phyloP scores from a whole-genome alignment of 2,113 vertebrate genomes.

The Chamaea fasciata region DNA sequence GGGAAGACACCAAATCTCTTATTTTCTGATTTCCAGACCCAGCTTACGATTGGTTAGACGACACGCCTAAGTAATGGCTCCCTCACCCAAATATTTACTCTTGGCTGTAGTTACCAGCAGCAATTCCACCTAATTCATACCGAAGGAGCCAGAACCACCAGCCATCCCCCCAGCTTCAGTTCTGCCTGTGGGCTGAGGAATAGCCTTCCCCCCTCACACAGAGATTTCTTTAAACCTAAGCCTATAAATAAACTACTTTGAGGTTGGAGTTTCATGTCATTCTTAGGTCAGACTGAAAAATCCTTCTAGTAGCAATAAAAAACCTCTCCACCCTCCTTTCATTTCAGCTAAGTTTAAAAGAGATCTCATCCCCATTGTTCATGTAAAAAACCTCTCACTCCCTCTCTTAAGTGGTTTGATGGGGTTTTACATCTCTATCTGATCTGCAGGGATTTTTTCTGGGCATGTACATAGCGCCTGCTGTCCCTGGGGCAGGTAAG shows the following conservation, averaged over 20 bases:
- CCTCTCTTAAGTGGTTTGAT: not conserved
- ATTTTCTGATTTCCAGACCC: not conserved
- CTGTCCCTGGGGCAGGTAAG: not conserved
- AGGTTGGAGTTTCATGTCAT: not conserved
- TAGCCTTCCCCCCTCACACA: not conserved
- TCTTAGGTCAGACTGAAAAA: constrained; percentile 7
- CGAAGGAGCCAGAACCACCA: not conserved
- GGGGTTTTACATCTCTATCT: not conserved
- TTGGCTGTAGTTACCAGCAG: not conserved
- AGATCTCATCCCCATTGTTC: not conserved
- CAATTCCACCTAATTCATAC: not conserved
- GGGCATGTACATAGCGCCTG: rapidly evolving
- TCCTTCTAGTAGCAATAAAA: not conserved
- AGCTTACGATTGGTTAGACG: rapidly evolving
- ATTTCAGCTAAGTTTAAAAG: not conserved
- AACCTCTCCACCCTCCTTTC: not conserved
- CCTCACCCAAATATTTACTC: not conserved
- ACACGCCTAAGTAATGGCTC: not conserved
- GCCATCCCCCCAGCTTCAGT: not conserved
- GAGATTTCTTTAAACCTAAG: not conserved
- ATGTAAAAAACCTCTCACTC: not conserved
- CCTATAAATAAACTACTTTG: not conserved
- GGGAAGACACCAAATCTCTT: not conserved
- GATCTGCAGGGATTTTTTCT: not conserved
- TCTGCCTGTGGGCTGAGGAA: not conserved